These are phyloP conservation scores for Elgonia sp. DNA, from an alignment of 2,888 invertebrate species.

Conservation along the genomic window DNA sequence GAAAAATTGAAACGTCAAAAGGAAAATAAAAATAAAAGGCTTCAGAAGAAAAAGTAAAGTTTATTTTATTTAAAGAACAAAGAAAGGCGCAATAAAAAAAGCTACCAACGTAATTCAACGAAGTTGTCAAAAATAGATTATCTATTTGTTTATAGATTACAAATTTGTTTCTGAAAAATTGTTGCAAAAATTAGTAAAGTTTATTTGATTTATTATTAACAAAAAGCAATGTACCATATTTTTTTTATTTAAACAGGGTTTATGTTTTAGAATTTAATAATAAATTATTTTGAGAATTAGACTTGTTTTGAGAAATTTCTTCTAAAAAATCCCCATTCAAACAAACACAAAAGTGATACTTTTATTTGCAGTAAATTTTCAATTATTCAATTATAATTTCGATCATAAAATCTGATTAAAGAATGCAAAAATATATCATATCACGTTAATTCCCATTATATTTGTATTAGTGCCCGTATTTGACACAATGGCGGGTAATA, in stretches of 20 bases:
- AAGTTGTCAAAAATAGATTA: conserved; percentile 3
- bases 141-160: not conserved
- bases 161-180: conserved; percentile 6
- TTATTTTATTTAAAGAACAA: no score
- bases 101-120: conserved; percentile 6
- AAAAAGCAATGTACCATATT: no score
- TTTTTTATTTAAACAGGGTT: conserved; percentile 27
- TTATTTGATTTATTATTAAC: conserved; percentile 6
- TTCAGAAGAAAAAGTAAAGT: conserved; percentile 11
- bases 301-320: conserved; percentile 11
- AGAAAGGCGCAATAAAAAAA: conserved; percentile 6
- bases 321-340: conserved; percentile 21
- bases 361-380: no score
- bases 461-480: no score
- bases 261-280: conserved; percentile 16
- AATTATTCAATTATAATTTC: no score
- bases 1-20: conserved; percentile 9
- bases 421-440: no score
- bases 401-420: no score
- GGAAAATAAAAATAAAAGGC: conserved; percentile 6
- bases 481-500: no score
- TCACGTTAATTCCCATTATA: no score
- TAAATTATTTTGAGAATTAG: no score
- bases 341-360: no score
- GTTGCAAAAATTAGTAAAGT: not conserved